Evolutionary conservation across 2,888 invertebrate genomes (phyloP), one percentile per base, ranked within the genome.

Genomic region (Coleophora deauratella): DNA sequence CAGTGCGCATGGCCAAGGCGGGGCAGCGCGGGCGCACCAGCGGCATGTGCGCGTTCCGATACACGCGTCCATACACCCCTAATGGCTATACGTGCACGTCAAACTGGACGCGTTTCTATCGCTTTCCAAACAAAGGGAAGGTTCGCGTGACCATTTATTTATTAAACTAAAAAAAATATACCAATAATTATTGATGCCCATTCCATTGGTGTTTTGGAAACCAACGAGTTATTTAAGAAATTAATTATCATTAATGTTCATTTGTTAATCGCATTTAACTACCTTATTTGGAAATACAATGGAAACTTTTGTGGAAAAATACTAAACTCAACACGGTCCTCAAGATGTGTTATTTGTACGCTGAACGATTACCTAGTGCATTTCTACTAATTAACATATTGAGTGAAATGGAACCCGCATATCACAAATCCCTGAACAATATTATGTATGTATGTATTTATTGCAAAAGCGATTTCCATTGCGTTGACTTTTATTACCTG

Each of bases 21-120:
- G 72, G 76, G 76, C 76, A 68, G 68, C 60, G 59, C 69, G 49
- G 49, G 65, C 75, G 80, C 84, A 84, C 3, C 21, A 6, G 65
- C 57, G 65, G 66, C 80, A 78, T 79, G 82, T 78, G 79, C 68
- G 72, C 75, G 82, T 76, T 75, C 80, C 81, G 67, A 76, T 62
- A 73, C 77, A 75, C 67, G 66, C 70, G 67, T 58, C 59, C 54
- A 63, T 56, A 52, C 51, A 51, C 64, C 55, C 57, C 55, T 61
- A 59, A 57, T 60, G 52, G 54, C 54, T 48, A 47, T 52, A 55
- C 57, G 47, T 51, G 28, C 58, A 54, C 56, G 65, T 60, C 64
- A 59, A 27, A 58, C 56, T 57, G 51, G 67, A 66, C 61, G 66
- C 62, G 62, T 64, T 57, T 55, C 63, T 60, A 67, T 66, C 64